Evolutionary conservation across 2,888 invertebrate species (phyloP).

Genomic region (Trilocha varians): DNA sequence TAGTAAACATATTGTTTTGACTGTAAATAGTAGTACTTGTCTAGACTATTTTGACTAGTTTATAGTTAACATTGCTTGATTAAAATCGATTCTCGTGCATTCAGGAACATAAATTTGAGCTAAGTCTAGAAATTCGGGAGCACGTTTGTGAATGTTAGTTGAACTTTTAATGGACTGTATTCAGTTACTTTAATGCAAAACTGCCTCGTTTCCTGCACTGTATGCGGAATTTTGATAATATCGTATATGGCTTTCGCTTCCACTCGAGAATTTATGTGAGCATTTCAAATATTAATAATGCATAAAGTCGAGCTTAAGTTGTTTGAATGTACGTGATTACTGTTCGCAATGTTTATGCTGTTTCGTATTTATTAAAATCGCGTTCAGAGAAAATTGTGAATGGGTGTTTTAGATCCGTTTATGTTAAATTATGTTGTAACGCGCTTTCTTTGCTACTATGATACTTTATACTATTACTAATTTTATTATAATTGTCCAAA

Average conservation of each 20-base stretch:
- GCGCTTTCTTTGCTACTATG: too few relatives aligned
- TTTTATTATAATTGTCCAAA: too few relatives aligned
- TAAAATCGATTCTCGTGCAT: background rate
- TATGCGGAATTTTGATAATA: conserved; percentile 1
- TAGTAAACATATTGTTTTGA: too few relatives aligned
- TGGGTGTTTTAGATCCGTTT: too few relatives aligned
- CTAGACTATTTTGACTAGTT: too few relatives aligned
- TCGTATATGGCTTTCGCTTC: background rate
- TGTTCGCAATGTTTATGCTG: conserved; percentile 5
- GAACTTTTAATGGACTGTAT: conserved; percentile 60
- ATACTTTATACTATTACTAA: too few relatives aligned
- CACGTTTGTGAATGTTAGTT: conserved; percentile 24
- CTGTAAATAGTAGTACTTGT: too few relatives aligned
- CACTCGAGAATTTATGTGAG: background rate
- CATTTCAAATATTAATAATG: background rate
- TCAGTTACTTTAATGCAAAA: conserved; percentile 43
- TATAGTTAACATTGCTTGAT: too few relatives aligned
- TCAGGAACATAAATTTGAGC: conserved; percentile 12
- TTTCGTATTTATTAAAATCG: too few relatives aligned
- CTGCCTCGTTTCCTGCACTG: conserved; percentile 28
- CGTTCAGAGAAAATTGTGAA: too few relatives aligned
- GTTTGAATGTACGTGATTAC: conserved; percentile 5
- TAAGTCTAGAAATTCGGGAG: conserved; percentile 33
- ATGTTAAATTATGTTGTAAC: too few relatives aligned
- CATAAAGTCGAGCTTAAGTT: conserved; percentile 3